Percentiles rank a stretch among this genome's conserved stretches.
These are phyloP conservation scores for Bolinopsis microptera DNA, from an alignment of 37 sponge, comb jelly and placozoan genomes.

Conservation along the genomic window DNA sequence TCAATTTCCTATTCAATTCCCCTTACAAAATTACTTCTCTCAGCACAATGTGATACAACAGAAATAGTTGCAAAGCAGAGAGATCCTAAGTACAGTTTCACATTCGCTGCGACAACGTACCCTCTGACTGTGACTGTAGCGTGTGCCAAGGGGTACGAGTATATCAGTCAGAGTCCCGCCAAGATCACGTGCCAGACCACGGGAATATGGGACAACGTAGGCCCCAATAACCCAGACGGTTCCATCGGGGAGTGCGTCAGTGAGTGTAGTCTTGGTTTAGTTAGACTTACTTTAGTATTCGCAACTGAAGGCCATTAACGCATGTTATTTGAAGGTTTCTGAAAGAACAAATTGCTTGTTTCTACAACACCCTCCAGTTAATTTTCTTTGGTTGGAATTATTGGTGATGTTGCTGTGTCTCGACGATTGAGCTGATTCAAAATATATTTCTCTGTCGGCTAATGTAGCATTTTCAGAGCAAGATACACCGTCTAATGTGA, in stretches of 20 bases:
- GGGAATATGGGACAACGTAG: conserved; percentile 23
- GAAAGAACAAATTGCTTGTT: no score
- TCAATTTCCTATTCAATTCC: no score
- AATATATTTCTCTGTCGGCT: no score
- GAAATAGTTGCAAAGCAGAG: not conserved
- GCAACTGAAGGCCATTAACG: no score
- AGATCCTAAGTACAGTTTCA: not conserved
- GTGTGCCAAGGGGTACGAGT: not conserved
- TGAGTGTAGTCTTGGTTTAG: not conserved
- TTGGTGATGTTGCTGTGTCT: no score
- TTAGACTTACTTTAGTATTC: no score
- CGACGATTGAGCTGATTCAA: no score
- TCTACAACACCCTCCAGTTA: no score
- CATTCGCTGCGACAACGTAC: not conserved
- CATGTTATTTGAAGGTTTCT: no score
- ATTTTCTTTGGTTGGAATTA: no score
- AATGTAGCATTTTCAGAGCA: not conserved
- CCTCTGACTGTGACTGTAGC: not conserved
- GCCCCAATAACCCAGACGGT: not conserved
- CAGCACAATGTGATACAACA: conserved; percentile 1
- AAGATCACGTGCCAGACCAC: not conserved
- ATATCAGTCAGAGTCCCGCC: conserved; percentile 47
- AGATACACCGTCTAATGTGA: not conserved
- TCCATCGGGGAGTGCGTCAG: conserved; percentile 8
- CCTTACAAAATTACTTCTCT: no score